Evolutionary conservation across 2,113 vertebrate species (phyloP), one percentile per base, ranked within the genome.

Genomic region (Vombatus ursinus): DNA sequence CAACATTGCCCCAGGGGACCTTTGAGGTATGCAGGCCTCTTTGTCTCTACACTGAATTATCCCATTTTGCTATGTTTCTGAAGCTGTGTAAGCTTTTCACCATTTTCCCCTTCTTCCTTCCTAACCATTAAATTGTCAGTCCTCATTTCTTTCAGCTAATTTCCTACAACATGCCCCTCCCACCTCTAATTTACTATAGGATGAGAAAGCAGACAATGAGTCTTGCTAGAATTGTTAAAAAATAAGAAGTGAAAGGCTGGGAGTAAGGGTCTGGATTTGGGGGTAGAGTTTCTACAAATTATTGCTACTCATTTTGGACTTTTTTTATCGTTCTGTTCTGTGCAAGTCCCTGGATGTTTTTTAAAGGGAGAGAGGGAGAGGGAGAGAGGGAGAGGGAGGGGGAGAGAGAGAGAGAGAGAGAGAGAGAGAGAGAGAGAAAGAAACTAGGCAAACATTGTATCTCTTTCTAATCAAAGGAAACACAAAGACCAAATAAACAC

Each of bases 381-480:
- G 3, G 16, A 52, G 52, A 52, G 16, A 19, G 16, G 22, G 52
- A 16, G 16, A 52, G 16, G 22, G 52, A 52, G 52, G 3, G 16
- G 3, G 14, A 16, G 52, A 52, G 52, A 16, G 16, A 52, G 52
- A 52, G 52, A 52, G 51, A 12, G 51, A 52, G 51, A 52, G 51
- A 12, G 51, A 12, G 51, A 52, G 51, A 52, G 51, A 12, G 51
- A 10, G 54, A 93, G 52, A 52, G 31, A 52, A 26, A 77, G 37
- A 57, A 92, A 94, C 57, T 53, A 77, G 37, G 91, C n/a, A 94
- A n/a, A 61, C 6, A 89, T 51, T 48, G 51, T 14, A 77, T 24
- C 22, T 9, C 54, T 77, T 77, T 94, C 92, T 54, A 61, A 68
- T 89, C 91, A 92, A 94, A 92, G 23, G 53, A n/a, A 52, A 48